A percentile compares a stretch with the other conserved stretches of the same genome.
Conservation (phyloP, 2,797 vertebrate species). For the Menidia menidia region DNA sequence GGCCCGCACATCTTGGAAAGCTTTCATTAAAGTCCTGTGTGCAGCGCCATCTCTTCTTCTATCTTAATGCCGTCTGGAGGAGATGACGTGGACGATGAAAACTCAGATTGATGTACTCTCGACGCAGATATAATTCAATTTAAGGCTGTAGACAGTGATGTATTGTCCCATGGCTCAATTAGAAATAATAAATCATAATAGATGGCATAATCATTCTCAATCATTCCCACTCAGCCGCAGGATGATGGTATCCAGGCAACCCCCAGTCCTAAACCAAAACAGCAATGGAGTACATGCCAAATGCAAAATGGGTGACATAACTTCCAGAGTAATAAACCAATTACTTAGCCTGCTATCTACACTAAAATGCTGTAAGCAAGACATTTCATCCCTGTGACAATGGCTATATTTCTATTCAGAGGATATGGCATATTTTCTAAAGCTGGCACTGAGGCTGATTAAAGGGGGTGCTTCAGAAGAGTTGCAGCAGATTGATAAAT, state of each 20-base stretch:
- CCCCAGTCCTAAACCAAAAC: slow-evolving; percentile 55
- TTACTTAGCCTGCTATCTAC: slow-evolving; percentile 46
- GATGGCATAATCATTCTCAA: slow-evolving; percentile 58
- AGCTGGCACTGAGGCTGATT: slow-evolving; percentile 3
- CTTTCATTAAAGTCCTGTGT: slow-evolving; percentile 4
- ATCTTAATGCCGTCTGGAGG: slow-evolving; percentile 12
- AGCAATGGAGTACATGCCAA: slow-evolving; percentile 37
- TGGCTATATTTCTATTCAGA: slow-evolving; percentile 29
- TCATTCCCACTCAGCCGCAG: slow-evolving; percentile 54
- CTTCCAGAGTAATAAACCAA: slow-evolving; percentile 50
- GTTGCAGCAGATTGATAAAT: slow-evolving; percentile 33
- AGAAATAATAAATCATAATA: slow-evolving; percentile 66
- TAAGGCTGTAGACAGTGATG: slow-evolving; percentile 51
- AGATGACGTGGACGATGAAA: slow-evolving; percentile 23
- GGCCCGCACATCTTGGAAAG: slow-evolving; percentile 7
- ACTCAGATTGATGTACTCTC: slow-evolving; percentile 16
- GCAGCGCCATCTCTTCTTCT: slow-evolving; percentile 3
- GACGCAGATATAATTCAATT: slow-evolving; percentile 50
- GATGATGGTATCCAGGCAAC: slow-evolving; percentile 70
- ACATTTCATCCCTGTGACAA: slow-evolving; percentile 21
- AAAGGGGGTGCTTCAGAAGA: slow-evolving; percentile 20
- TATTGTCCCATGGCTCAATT: slow-evolving; percentile 57
- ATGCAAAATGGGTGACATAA: slow-evolving; percentile 51
- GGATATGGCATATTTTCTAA: slow-evolving; percentile 4
- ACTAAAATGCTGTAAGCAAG: slow-evolving; percentile 39